phyloP scores from a whole-genome alignment of 2,113 vertebrate genomes.

The Peromyscus leucopus region DNA sequence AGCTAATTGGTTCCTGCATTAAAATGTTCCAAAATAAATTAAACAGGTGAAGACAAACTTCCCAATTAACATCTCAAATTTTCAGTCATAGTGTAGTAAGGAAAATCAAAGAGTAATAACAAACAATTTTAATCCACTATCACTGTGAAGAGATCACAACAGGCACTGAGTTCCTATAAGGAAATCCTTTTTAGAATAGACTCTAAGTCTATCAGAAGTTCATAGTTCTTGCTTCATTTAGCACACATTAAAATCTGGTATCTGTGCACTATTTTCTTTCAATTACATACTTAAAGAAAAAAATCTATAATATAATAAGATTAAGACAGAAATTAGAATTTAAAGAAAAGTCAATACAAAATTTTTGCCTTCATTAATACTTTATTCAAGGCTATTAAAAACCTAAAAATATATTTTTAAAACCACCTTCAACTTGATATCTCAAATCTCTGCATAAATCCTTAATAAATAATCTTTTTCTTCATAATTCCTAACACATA shows the following conservation, averaged over 20 bases:
- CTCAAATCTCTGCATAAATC: constrained; percentile 44
- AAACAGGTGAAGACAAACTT: constrained; percentile 24
- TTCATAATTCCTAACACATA: constrained; percentile 8
- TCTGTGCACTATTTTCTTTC: background rate
- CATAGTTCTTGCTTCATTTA: background rate
- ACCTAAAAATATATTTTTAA: background rate
- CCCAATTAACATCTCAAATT: constrained; percentile 18
- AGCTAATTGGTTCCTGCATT: constrained; percentile 7
- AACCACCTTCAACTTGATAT: constrained; percentile 6
- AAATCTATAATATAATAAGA: background rate
- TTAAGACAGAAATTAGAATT: constrained; percentile 19
- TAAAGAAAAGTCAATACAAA: background rate
- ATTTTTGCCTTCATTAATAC: background rate
- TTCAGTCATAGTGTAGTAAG: background rate
- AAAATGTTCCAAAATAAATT: constrained; percentile 40
- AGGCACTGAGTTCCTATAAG: background rate
- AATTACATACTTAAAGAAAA: background rate
- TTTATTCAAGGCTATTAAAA: background rate
- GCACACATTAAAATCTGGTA: background rate
- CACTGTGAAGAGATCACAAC: background rate
- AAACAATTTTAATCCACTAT: constrained; percentile 38
- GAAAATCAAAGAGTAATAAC: constrained; percentile 38
- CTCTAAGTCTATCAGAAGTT: background rate
- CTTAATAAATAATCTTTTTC: constrained; percentile 40
- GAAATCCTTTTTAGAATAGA: background rate